These are phyloP conservation scores for Ceratina calcarata DNA, from an alignment of 1,140 invertebrate species.

Conservation along the genomic window DNA sequence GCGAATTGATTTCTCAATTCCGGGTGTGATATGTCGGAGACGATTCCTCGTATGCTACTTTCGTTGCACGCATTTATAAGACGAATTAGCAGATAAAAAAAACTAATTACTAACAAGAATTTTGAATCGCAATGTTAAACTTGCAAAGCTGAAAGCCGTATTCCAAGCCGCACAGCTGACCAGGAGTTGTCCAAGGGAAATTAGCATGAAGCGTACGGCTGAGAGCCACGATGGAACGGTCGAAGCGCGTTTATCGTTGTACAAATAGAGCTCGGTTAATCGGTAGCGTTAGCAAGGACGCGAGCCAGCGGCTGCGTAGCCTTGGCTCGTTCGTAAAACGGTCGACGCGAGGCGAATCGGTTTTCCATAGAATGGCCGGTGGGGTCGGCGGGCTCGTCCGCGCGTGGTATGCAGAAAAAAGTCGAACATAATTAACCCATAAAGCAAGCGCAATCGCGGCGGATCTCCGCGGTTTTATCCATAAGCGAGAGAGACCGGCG, in stretches of 20 bases:
- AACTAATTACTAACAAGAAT: too few species aligned
- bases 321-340: slow-evolving; percentile 45
- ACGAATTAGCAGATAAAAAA: too few species aligned
- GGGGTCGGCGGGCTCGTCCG: slow-evolving; percentile 43
- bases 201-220: background rate
- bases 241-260: background rate
- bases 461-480: slow-evolving; percentile 60
- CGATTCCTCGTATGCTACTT: too few species aligned
- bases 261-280: slow-evolving; percentile 24
- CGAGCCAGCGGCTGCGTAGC: slow-evolving; percentile 7
- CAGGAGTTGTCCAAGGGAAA: background rate
- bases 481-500: slow-evolving; percentile 42
- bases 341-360: slow-evolving; percentile 9
- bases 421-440: slow-evolving; percentile 73
- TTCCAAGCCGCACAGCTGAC: too few species aligned
- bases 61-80: too few species aligned
- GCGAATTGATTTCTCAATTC: slow-evolving; percentile 5
- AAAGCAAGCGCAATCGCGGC: slow-evolving; percentile 67
- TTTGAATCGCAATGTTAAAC: background rate
- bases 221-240: background rate
- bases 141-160: too few species aligned
- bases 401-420: slow-evolving; percentile 50
- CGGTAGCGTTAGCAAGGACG: slow-evolving; percentile 17
- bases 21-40: background rate
- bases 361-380: slow-evolving; percentile 61